These are phyloP conservation scores for Apamea epomidion DNA, from an alignment of 2,888 invertebrate genomes.

Conservation along the genomic window DNA sequence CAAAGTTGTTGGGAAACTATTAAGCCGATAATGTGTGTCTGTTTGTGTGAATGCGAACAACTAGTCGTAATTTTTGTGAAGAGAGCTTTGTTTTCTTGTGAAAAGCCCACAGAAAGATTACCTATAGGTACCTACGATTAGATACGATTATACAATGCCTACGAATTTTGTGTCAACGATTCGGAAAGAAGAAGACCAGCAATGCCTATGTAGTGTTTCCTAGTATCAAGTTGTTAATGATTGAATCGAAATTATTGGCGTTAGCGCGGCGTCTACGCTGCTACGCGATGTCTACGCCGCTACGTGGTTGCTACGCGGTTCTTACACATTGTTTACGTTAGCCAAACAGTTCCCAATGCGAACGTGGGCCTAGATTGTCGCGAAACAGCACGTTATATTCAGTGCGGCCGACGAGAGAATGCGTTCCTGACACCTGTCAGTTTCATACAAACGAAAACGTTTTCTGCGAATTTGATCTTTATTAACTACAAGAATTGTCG, in stretches of 20 bases:
- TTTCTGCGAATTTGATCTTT: not conserved
- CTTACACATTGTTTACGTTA: not conserved
- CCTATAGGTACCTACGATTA: no score
- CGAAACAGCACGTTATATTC: not conserved
- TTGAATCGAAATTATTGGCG: not conserved
- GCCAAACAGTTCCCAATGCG: not conserved
- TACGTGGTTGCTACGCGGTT: not conserved
- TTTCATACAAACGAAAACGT: not conserved
- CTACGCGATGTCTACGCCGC: not conserved
- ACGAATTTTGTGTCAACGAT: not conserved
- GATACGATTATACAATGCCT: not conserved
- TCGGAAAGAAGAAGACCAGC: not conserved
- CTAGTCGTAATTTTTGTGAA: not conserved
- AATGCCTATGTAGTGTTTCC: not conserved
- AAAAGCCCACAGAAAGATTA: not conserved
- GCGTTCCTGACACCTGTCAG: not conserved
- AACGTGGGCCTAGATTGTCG: not conserved
- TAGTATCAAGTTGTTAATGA: not conserved
- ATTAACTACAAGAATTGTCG: not conserved
- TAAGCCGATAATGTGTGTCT: not conserved
- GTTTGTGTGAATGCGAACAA: not conserved
- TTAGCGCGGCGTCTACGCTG: not conserved
- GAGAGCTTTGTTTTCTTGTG: not conserved
- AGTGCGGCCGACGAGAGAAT: not conserved
- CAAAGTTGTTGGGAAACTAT: slow-evolving; percentile 1